Percentiles rank a stretch among this genome's conserved stretches.
Conservation (phyloP, 2,888 invertebrate genomes). For the Poecilobothrus nobilitatus region DNA sequence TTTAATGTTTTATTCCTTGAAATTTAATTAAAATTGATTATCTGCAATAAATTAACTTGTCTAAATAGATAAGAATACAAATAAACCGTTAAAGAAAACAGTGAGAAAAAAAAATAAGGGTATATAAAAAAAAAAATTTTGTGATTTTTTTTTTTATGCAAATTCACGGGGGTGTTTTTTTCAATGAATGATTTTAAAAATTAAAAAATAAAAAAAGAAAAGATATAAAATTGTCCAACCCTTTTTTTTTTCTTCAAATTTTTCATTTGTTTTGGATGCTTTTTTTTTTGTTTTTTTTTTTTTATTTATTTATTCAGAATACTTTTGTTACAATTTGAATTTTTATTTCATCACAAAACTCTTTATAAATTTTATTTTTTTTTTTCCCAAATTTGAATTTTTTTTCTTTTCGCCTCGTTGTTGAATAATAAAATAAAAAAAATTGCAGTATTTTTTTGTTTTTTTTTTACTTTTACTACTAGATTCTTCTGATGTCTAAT, state of each 20-base stretch:
- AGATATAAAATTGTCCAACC: background rate
- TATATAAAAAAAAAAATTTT: background rate
- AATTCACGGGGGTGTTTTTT: background rate
- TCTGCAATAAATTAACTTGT: slow-evolving; percentile 20
- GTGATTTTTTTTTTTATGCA: background rate
- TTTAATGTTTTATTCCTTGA: slow-evolving; percentile 1
- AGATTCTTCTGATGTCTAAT: slow-evolving; percentile 20
- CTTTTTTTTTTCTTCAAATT: background rate
- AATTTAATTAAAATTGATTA: slow-evolving; percentile 23
- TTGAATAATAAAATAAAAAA: background rate
- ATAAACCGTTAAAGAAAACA: background rate
- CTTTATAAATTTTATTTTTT: background rate
- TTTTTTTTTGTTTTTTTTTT: background rate
- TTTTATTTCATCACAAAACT: slow-evolving; percentile 16
- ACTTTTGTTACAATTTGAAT: slow-evolving; percentile 13
- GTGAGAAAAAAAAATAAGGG: background rate
- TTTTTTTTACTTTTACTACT: background rate
- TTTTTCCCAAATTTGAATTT: too few relatives aligned
- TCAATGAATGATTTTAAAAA: background rate
- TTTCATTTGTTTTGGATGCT: too few relatives aligned
- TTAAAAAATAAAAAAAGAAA: background rate
- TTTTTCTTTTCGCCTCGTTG: too few relatives aligned
- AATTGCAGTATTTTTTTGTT: slow-evolving; percentile 11
- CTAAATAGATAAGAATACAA: slow-evolving; percentile 7
- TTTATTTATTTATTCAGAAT: background rate